Base-by-base conservation (phyloP, 2,797 vertebrate species). In the Podargus strigoides region DNA sequence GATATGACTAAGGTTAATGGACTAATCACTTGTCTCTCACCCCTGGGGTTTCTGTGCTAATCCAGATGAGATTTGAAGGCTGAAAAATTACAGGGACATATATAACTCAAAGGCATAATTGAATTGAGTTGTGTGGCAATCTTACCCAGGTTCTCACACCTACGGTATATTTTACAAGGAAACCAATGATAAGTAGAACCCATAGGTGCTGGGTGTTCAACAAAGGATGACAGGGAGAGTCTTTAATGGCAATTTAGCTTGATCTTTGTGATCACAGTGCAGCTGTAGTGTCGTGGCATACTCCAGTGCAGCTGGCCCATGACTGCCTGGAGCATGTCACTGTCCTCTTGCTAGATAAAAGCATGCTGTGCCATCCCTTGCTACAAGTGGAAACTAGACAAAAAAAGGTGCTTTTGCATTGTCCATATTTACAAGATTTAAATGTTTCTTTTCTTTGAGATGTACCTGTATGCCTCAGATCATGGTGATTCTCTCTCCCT, bases 21-120 rank as follows among this genome's bases (percentile, higher is more conserved):
- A 90, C 82, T 95, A 93, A 87, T 96, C 93, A 96, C 93, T 89
- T 91, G 88, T 96, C 93, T 96, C 62, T 97, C 96, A 96, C 94
- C 93, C 85, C 76, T 87, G 64, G 85, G 92, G 92, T 94, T 88
- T 91, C 84, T 8, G 16, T 76, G 60, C 74, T 85, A 91, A 93
- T 97, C 85, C 87, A 87, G 95, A 85, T 86, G 93, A 95, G 89
- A 58, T 93, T 52, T 94, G 89, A 97, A 96, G 89, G 91, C 66
- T 95, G 89, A 92, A 96, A 94, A 94, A 94, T 91, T 94, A 63
- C 91, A 90, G 74, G 80, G 70, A 42, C 80, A 75, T 87, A 89
- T 69, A 90, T 91, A 91, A 95, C 96, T 97, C 69, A 19, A 44
- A 93, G 86, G 82, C 1, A 1, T 93, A 93, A 89, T 83, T 94